These are phyloP conservation scores for Pipistrellus pipistrellus DNA, from an alignment of 2,797 vertebrate genomes.

Conservation along the genomic window DNA sequence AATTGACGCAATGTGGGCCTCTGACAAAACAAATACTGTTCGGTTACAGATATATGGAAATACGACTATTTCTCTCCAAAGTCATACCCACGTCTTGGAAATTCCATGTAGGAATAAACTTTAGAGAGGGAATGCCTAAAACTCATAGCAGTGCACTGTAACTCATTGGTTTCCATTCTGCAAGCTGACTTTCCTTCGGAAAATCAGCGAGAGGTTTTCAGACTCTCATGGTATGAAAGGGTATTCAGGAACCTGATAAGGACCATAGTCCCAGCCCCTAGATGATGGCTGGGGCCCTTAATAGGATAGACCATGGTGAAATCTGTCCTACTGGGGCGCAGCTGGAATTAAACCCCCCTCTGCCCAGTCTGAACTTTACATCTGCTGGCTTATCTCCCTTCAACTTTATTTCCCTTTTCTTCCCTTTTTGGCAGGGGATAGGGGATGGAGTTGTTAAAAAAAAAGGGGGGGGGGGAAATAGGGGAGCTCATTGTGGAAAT, in stretches of 20 bases:
- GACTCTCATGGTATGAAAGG: not conserved
- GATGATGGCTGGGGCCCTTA: not conserved
- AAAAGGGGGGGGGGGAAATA: not conserved
- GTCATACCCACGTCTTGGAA: not conserved
- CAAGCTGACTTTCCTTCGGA: not conserved
- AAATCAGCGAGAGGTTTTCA: not conserved
- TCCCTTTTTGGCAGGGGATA: not conserved
- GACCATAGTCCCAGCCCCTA: not conserved
- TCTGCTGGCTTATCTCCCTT: not conserved
- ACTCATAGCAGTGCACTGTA: not conserved
- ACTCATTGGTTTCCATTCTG: not conserved
- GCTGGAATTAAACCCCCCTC: not conserved
- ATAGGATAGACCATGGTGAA: not conserved
- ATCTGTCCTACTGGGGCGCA: not conserved
- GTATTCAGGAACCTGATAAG: not conserved
- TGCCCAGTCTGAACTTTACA: not conserved
- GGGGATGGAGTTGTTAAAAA: not conserved
- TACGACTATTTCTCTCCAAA: not conserved
- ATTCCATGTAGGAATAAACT: not conserved
- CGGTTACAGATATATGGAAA: not conserved
- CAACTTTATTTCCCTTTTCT: not conserved
- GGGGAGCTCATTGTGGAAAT: not conserved
- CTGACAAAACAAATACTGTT: conserved; percentile 23
- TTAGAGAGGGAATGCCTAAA: not conserved
- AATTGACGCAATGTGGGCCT: not conserved